phyloP scores from a whole-genome alignment of 2,797 vertebrate species.

The Sylvilagus floridanus region DNA sequence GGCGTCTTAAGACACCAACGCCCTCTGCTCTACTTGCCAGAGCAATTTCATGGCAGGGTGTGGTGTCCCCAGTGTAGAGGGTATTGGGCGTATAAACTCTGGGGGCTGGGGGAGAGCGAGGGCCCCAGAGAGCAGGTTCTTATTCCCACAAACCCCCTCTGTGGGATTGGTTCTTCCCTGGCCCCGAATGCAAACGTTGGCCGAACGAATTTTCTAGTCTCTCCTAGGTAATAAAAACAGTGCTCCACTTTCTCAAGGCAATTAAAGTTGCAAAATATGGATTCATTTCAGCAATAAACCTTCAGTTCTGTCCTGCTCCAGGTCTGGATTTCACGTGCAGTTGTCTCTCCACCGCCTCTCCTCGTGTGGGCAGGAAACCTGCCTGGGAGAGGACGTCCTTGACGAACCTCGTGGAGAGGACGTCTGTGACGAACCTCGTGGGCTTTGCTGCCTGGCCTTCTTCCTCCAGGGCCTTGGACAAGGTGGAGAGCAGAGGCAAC shows the following conservation, averaged over 20 bases:
- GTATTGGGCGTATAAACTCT: not conserved
- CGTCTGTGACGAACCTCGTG: no score
- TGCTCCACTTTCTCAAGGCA: conserved; percentile 28
- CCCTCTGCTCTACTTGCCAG: not conserved
- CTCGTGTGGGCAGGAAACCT: not conserved
- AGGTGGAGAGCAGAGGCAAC: not conserved
- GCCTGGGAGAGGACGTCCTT: not conserved
- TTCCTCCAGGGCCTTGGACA: not conserved
- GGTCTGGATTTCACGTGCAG: conserved; percentile 8
- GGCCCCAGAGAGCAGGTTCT: not conserved
- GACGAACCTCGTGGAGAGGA: no score
- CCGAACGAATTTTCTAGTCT: conserved; percentile 21
- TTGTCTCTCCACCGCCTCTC: not conserved
- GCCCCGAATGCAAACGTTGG: not conserved
- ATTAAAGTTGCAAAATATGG: conserved; percentile 28
- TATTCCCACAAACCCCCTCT: not conserved
- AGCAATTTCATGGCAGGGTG: not conserved
- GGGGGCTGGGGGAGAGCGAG: not conserved
- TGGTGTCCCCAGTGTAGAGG: not conserved
- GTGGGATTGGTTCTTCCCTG: not conserved
- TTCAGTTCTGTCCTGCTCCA: not conserved
- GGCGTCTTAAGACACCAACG: not conserved
- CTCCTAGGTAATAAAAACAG: conserved; percentile 58
- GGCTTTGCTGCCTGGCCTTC: not conserved
- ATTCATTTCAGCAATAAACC: conserved; percentile 48